Conservation (phyloP, 2,888 invertebrate species). For the Brachypterus glaber region DNA sequence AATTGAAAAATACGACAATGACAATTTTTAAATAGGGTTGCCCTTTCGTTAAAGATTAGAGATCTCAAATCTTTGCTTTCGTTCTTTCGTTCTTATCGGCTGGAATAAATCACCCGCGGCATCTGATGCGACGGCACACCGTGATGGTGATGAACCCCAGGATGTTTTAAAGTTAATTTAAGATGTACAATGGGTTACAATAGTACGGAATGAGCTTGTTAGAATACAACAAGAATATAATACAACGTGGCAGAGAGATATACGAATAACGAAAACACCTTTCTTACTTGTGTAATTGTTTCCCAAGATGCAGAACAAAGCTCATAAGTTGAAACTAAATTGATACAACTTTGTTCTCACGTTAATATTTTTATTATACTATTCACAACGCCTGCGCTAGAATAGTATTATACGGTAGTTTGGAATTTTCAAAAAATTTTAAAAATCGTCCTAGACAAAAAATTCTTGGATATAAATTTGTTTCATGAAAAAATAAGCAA, state of each 20-base stretch:
- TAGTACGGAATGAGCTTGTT: conserved; percentile 36
- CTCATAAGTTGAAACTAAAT: too few species aligned
- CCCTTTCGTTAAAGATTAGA: too few species aligned
- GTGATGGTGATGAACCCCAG: conserved; percentile 9
- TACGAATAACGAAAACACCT: conserved; percentile 24
- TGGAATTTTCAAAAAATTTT: too few species aligned
- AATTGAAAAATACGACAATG: too few species aligned
- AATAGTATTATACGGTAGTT: too few species aligned
- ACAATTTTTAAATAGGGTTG: too few species aligned
- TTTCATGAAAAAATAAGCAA: too few species aligned
- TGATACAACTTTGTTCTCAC: too few species aligned
- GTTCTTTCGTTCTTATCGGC: conserved; percentile 12
- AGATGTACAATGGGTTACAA: conserved; percentile 36
- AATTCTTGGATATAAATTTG: too few species aligned
- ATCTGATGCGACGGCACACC: conserved; percentile 7
- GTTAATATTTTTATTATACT: too few species aligned
- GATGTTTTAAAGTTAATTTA: conserved; percentile 25
- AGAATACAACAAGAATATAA: conserved; percentile 25
- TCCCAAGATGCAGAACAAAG: conserved; percentile 24
- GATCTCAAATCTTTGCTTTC: conserved; percentile 9
- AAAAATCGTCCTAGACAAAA: too few species aligned
- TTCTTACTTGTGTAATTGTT: conserved; percentile 23
- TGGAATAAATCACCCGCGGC: conserved; percentile 13
- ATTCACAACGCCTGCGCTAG: too few species aligned
- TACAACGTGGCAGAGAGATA: conserved; percentile 31